phyloP scores from a whole-genome alignment of 2,113 vertebrate species.

The Zapus hudsonius region DNA sequence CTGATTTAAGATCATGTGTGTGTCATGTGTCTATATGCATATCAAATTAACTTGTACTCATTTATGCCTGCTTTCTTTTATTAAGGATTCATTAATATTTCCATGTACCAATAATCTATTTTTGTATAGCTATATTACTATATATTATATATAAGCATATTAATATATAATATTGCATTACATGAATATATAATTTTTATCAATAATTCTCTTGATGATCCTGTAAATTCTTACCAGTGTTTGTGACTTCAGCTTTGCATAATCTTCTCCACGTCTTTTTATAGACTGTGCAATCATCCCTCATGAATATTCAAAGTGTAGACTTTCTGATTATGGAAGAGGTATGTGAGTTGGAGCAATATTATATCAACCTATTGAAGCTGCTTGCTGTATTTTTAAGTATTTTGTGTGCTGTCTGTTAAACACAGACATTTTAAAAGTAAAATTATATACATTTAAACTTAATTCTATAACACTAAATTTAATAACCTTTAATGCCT shows the following conservation, averaged over 20 bases:
- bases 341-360: neutral
- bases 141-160: neutral
- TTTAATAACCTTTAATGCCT: neutral
- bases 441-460: neutral
- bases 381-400: neutral
- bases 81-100: slow-evolving; percentile 3
- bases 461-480: neutral
- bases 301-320: neutral
- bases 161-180: neutral
- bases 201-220: neutral
- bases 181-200: neutral
- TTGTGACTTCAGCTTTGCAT: neutral
- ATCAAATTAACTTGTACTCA: neutral
- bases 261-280: neutral
- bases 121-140: neutral
- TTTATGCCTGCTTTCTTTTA: neutral
- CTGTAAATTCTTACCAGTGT: neutral
- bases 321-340: neutral
- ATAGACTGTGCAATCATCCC: neutral
- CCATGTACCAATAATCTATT: neutral
- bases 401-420: neutral
- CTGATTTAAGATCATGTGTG: neutral
- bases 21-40: neutral
- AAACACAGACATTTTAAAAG: neutral
- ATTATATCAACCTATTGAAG: neutral